These are phyloP conservation scores for Psittacus erithacus DNA, from an alignment of 2,113 vertebrate species.

Conservation along the genomic window DNA sequence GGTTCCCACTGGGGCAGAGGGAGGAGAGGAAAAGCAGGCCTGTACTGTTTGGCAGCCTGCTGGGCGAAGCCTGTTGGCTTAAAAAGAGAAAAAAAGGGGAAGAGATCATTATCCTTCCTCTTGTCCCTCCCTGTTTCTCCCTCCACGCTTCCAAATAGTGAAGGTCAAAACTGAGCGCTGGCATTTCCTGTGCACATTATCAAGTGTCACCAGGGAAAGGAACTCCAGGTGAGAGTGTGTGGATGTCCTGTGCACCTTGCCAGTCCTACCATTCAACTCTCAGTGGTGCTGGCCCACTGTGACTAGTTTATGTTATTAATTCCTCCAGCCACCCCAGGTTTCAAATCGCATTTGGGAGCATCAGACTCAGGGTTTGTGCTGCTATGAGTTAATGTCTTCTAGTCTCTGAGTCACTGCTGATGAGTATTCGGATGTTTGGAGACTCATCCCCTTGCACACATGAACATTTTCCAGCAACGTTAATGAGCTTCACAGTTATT, in stretches of 20 bases:
- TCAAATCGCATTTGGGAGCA: background rate
- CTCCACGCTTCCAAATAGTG: background rate
- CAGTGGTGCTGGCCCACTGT: fast-evolving
- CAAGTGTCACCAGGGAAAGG: background rate
- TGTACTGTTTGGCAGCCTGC: background rate
- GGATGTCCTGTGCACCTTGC: background rate
- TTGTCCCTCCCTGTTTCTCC: background rate
- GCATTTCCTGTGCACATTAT: fast-evolving
- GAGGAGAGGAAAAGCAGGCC: background rate
- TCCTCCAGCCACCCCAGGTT: background rate
- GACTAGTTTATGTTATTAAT: background rate
- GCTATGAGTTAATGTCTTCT: background rate
- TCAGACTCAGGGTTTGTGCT: background rate
- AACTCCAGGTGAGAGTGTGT: background rate
- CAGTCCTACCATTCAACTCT: background rate
- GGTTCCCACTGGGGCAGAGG: background rate
- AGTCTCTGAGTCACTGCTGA: constrained; percentile 21
- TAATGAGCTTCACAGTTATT: background rate
- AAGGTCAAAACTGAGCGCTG: background rate
- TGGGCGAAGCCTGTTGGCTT: background rate
- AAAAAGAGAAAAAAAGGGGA: background rate
- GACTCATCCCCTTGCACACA: background rate
- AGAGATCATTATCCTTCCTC: background rate
- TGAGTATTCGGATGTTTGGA: background rate
- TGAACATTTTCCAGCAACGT: background rate